Percentiles rank a stretch among this genome's conserved stretches.
Conservation (phyloP, 2,888 invertebrate genomes). For the Synanthedon formicaeformis region DNA sequence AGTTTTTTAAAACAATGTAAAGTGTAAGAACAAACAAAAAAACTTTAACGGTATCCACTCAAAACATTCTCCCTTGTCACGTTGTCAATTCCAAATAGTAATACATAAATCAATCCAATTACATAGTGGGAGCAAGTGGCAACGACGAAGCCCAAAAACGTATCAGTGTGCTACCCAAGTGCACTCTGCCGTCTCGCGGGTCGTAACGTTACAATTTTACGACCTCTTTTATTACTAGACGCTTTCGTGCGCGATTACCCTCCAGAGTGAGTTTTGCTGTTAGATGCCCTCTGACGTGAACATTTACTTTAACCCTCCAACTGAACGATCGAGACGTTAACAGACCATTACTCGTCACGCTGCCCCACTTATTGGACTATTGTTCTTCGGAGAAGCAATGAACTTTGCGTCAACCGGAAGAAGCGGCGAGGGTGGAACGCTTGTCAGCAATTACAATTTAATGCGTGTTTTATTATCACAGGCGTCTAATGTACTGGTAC, state of each 20-base stretch:
- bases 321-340: constrained; percentile 18
- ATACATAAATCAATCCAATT: constrained; percentile 46
- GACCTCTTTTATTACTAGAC: constrained; percentile 68
- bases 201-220: constrained; percentile 69
- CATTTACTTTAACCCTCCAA: constrained; percentile 25
- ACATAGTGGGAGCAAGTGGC: constrained; percentile 25
- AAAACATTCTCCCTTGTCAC: neutral
- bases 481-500: constrained; percentile 62
- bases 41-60: too few relatives aligned
- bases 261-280: constrained; percentile 70
- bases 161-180: constrained; percentile 61
- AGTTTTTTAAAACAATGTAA: too few relatives aligned
- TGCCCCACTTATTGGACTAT: neutral
- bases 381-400: constrained; percentile 18
- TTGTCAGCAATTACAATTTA: constrained; percentile 64
- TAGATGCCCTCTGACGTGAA: constrained; percentile 45
- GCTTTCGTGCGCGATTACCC: constrained; percentile 71
- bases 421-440: constrained; percentile 16
- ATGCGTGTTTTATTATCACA: constrained; percentile 67
- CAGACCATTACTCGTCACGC: constrained; percentile 30
- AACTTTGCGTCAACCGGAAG: constrained; percentile 4
- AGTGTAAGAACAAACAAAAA: too few relatives aligned
- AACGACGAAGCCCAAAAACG: constrained; percentile 49
- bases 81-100: constrained; percentile 3
- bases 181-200: constrained; percentile 58